These are phyloP conservation scores for Strigamia maritima DNA, from an alignment of 2,888 invertebrate genomes.

Conservation along the genomic window DNA sequence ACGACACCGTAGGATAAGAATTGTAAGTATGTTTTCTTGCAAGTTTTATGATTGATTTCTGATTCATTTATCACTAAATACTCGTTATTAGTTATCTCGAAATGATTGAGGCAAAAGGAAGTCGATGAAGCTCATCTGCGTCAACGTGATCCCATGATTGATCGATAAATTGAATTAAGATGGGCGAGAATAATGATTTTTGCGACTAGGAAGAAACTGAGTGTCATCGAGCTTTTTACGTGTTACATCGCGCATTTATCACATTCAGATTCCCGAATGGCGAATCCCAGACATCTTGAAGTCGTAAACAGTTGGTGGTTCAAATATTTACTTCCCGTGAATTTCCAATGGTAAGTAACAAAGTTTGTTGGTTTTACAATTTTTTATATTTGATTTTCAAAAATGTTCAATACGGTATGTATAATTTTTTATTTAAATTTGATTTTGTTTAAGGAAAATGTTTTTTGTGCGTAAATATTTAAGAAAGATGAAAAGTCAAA, in stretches of 20 bases:
- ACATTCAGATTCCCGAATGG: background rate
- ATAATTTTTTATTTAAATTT: no score
- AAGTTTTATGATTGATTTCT: background rate
- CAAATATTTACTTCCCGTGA: no score
- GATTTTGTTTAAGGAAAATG: no score
- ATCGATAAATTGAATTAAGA: background rate
- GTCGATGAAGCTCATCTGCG: background rate
- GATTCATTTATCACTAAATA: background rate
- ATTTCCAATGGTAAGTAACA: no score
- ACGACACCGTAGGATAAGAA: no score
- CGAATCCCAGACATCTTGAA: no score
- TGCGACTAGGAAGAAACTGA: background rate
- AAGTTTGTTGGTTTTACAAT: no score
- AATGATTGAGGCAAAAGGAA: background rate
- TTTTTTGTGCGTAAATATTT: no score
- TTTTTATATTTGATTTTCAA: no score
- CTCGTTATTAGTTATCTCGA: background rate
- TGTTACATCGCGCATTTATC: background rate
- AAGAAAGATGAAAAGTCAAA: no score
- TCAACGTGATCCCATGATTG: background rate
- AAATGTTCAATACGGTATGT: no score
- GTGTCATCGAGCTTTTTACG: background rate
- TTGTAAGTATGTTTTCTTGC: background rate
- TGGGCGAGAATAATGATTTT: background rate
- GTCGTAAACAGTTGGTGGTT: no score